Conservation (phyloP, 2,797 vertebrate species). For the Bradypodion pumilum region DNA sequence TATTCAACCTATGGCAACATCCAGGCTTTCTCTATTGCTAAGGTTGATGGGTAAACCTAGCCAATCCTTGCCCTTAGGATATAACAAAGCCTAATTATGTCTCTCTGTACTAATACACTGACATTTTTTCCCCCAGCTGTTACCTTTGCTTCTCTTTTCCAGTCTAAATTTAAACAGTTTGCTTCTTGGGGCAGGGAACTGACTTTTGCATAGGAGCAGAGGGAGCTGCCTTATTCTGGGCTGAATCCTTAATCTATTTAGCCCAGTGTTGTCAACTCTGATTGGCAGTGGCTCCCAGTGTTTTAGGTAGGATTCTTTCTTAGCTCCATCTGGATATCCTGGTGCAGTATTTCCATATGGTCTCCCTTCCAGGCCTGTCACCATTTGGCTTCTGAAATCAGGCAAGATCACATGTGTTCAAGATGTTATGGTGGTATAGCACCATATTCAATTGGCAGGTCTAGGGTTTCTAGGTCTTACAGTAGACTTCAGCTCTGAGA, state of each 20-base stretch:
- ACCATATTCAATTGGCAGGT: background rate
- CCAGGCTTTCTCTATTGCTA: background rate
- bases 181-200: conserved; percentile 7
- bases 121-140: background rate
- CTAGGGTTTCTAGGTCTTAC: no score
- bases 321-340: no score
- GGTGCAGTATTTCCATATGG: no score
- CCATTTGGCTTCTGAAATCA: no score
- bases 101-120: no score
- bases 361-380: no score
- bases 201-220: background rate
- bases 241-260: no score
- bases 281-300: background rate
- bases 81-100: background rate
- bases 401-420: no score
- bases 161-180: conserved; percentile 25
- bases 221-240: no score
- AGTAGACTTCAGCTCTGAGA: no score
- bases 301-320: no score
- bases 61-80: background rate
- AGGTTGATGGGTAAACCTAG: background rate
- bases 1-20: background rate
- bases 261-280: no score
- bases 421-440: background rate
- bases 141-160: background rate